A percentile compares a stretch with the other conserved stretches of the same genome.
Evolutionary conservation across 2,888 invertebrate species (phyloP).

Genomic region (Didymodactylos carnosus): DNA sequence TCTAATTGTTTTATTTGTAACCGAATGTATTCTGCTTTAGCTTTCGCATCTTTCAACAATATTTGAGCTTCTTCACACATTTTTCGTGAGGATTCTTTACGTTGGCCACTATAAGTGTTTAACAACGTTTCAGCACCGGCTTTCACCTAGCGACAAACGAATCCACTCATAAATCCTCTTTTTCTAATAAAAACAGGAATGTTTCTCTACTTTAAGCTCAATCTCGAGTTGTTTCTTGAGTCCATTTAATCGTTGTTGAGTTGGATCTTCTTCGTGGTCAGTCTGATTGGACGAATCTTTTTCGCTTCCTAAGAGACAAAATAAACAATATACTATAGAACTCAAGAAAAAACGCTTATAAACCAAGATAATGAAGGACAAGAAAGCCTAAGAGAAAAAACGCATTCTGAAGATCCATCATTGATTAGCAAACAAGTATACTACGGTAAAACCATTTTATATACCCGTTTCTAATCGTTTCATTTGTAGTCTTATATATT

Average conservation of each 20-base stretch:
- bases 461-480: slow-evolving; percentile 31
- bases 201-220: slow-evolving; percentile 78
- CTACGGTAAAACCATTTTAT: not conserved
- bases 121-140: slow-evolving; percentile 48
- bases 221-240: slow-evolving; percentile 91
- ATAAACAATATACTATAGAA: too few species aligned
- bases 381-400: too few species aligned
- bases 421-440: too few species aligned
- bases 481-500: slow-evolving; percentile 84
- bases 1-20: slow-evolving; percentile 55
- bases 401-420: too few species aligned
- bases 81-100: slow-evolving; percentile 58
- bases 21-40: slow-evolving; percentile 87
- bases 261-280: not conserved
- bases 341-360: too few species aligned
- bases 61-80: slow-evolving; percentile 79
- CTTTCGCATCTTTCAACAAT: slow-evolving; percentile 73
- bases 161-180: too few species aligned
- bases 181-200: too few species aligned
- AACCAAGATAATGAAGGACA: too few species aligned
- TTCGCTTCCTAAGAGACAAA: too few species aligned
- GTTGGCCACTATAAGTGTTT: slow-evolving; percentile 53
- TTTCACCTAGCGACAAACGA: too few species aligned
- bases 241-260: slow-evolving; percentile 25
- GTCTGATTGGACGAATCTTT: too few species aligned